Percentiles rank a stretch among this genome's conserved stretches.
These are phyloP conservation scores for Meda fulgida DNA, from an alignment of 2,797 vertebrate genomes.

Conservation along the genomic window DNA sequence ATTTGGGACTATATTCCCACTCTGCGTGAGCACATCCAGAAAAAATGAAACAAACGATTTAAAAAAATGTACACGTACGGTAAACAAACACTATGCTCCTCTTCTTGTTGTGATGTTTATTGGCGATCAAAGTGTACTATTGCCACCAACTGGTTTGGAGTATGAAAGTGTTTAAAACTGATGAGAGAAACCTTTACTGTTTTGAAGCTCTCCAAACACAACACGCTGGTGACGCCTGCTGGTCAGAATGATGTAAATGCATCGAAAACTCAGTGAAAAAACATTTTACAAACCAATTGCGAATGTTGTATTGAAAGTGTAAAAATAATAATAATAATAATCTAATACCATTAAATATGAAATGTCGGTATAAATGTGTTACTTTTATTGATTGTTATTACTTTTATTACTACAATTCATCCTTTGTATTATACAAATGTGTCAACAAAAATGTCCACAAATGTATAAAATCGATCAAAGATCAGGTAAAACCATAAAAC, in stretches of 20 bases:
- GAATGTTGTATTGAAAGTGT: background rate
- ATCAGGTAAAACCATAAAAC: no score
- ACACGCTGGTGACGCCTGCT: background rate
- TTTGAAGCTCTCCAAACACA: background rate
- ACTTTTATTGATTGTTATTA: no score
- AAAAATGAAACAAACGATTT: background rate
- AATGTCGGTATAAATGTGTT: background rate
- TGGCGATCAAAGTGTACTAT: background rate
- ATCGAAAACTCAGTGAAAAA: background rate
- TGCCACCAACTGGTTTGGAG: constrained; percentile 21
- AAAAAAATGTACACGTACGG: background rate
- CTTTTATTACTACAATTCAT: no score
- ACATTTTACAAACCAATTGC: background rate
- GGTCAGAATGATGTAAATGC: background rate
- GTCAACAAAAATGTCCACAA: background rate
- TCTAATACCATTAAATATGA: background rate
- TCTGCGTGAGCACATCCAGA: background rate
- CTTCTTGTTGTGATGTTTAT: background rate
- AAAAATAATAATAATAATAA: no score
- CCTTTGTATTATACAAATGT: background rate
- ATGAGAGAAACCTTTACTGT: background rate
- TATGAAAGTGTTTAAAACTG: background rate
- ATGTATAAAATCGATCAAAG: background rate
- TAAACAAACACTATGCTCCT: background rate
- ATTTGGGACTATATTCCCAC: background rate